Evolutionary conservation across 2,888 invertebrate species (phyloP).

Genomic region (Notodonta ziczac): DNA sequence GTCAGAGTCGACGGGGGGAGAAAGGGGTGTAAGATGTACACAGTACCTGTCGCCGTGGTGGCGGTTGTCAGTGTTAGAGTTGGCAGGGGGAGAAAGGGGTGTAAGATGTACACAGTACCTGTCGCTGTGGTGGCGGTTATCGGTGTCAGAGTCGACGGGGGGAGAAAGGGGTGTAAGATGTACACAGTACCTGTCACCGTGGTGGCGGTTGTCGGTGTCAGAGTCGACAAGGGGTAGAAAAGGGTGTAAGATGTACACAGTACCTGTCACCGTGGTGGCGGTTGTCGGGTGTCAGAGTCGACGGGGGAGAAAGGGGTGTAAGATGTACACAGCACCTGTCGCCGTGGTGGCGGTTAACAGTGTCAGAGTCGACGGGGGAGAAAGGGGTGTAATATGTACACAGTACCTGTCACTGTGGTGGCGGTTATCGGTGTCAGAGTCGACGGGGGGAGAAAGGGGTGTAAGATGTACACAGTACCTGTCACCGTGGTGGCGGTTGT

Average conservation of each 20-base stretch:
- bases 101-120: too few relatives aligned
- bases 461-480: too few relatives aligned
- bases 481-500: slow-evolving; percentile 5
- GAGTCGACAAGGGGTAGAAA: slow-evolving; percentile 76
- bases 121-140: slow-evolving; percentile 57
- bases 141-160: slow-evolving; percentile 82
- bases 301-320: neutral
- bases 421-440: neutral
- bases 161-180: neutral
- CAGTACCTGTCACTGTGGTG: neutral
- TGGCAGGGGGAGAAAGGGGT: slow-evolving; percentile 52
- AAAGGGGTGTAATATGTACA: too few relatives aligned
- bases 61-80: slow-evolving; percentile 81
- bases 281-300: slow-evolving; percentile 22
- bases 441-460: slow-evolving; percentile 30
- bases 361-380: neutral
- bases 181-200: slow-evolving; percentile 27
- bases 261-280: slow-evolving; percentile 54
- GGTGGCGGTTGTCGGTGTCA: slow-evolving; percentile 75
- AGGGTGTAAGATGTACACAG: too few relatives aligned
- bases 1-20: slow-evolving; percentile 77
- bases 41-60: slow-evolving; percentile 37
- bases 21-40: neutral
- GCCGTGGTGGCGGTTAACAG: neutral
- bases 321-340: neutral